Percentiles rank a stretch among this genome's conserved stretches.
Evolutionary conservation across 2,797 vertebrate genomes (phyloP).

Genomic region (Potorous gilbertii): DNA sequence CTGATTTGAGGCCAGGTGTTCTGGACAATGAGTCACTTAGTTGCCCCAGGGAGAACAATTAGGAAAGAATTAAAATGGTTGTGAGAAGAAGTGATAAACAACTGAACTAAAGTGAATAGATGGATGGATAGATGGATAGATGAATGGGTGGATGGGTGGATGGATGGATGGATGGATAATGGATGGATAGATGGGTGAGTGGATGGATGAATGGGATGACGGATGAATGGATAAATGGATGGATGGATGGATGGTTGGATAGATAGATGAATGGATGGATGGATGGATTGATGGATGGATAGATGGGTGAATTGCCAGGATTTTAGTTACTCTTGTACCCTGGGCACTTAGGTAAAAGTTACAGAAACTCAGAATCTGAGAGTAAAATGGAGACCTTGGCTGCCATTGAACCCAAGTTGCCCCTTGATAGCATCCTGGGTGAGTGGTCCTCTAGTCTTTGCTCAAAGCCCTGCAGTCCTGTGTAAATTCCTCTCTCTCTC

Average conservation of each 20-base stretch:
- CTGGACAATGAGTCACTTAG: not conserved
- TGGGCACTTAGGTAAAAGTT: not conserved
- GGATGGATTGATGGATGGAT: no score
- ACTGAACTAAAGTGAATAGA: not conserved
- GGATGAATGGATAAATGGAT: no score
- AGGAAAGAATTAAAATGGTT: not conserved
- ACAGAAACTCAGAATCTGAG: not conserved
- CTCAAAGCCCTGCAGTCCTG: not conserved
- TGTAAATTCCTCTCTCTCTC: not conserved
- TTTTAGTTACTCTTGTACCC: not conserved
- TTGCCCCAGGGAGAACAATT: not conserved
- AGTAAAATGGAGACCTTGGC: not conserved
- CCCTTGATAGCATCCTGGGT: not conserved
- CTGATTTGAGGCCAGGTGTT: not conserved
- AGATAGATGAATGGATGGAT: not conserved
- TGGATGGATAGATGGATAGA: not conserved
- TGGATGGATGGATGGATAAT: no score
- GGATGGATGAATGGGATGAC: no score
- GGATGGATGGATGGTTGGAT: no score
- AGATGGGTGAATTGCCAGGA: not conserved
- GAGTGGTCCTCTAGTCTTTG: not conserved
- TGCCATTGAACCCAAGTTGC: not conserved
- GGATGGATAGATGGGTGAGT: no score
- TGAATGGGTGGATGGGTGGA: no score
- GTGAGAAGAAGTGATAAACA: not conserved